Evolutionary conservation across 2,888 invertebrate species (phyloP), one percentile per base, ranked within the genome.

Genomic region (Elaeidobius kamerunicus): DNA sequence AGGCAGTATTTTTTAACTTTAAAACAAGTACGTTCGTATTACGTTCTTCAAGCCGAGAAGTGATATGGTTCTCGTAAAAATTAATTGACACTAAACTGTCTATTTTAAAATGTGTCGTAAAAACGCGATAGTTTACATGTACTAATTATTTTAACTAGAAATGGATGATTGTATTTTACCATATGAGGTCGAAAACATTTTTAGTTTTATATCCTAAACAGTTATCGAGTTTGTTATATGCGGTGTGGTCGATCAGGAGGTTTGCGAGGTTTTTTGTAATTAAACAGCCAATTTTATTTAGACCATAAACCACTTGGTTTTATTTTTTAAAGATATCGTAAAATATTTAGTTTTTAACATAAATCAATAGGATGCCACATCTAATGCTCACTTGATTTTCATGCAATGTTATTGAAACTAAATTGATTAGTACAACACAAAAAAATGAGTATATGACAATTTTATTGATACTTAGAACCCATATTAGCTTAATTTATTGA

Each of bases 111-210:
- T 27, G 23, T 17, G 23, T 41, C 51, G 27, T 49, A 50, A 55
- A 45, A 55, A 50, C 41, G 50, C 55, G 55, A 50, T 55, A 54
- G 36, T 38, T 45, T 44, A 55, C 63, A 63, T 63, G 61, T 62
- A 64, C 60, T 61, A 59, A 59, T 57, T 59, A 55, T 53, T 57
- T 59, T 56, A 52, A 51, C 57, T 62, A 62, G 49, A 55, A 61
- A 61, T 62, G 62, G 60, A 64, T 66, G 64, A 64, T 55, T 55
- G 50, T 46, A 40, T 46, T 48, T 49, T 27, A 49, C 45, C 39
- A 47, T n/a, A n/a, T 46, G 39, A 46, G 32, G 40, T 42, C 30
- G 19, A 42, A 49, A 47, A 47, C 42, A 40, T n/a, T 44, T 34
- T 30, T 27, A 44, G 19, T 46, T 43, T 44, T 23, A 36, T 39